These are phyloP conservation scores for Rhopalosiphum nymphaeae DNA, from an alignment of 2,888 invertebrate species.

Conservation along the genomic window DNA sequence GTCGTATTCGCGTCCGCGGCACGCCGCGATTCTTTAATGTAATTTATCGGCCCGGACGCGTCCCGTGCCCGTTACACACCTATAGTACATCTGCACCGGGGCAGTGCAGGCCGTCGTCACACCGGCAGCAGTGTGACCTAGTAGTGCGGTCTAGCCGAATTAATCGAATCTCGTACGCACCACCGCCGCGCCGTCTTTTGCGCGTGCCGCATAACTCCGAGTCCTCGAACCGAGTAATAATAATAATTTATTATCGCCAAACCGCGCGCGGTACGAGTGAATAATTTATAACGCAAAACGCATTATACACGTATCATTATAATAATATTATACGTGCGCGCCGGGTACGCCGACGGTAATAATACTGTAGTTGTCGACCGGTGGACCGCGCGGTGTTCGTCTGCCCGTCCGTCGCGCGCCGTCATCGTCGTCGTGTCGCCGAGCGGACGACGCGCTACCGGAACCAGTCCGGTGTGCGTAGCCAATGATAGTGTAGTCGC, in stretches of 20 bases:
- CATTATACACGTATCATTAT: not conserved
- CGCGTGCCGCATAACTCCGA: conserved; percentile 9
- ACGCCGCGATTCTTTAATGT: not conserved
- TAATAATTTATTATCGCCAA: conserved; percentile 29
- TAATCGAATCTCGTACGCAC: conserved; percentile 15
- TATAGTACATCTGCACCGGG: not conserved
- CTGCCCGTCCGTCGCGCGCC: no score
- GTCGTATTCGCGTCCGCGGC: not conserved
- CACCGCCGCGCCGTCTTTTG: not conserved
- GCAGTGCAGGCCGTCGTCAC: not conserved
- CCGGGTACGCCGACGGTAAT: not conserved
- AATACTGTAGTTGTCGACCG: no score
- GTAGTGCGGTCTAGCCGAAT: conserved; percentile 32
- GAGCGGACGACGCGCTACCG: not conserved
- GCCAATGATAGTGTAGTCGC: no score
- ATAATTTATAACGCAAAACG: not conserved
- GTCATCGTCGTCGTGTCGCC: not conserved
- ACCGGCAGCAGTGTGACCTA: not conserved
- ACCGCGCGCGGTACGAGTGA: not conserved
- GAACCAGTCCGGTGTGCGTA: not conserved
- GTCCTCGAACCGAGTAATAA: conserved; percentile 14
- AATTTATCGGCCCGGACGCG: not conserved
- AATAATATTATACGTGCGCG: not conserved
- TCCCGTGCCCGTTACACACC: not conserved
- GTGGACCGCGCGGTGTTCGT: no score